Evolutionary conservation across 2,888 invertebrate genomes (phyloP).

Genomic region (Chouioia cunea): DNA sequence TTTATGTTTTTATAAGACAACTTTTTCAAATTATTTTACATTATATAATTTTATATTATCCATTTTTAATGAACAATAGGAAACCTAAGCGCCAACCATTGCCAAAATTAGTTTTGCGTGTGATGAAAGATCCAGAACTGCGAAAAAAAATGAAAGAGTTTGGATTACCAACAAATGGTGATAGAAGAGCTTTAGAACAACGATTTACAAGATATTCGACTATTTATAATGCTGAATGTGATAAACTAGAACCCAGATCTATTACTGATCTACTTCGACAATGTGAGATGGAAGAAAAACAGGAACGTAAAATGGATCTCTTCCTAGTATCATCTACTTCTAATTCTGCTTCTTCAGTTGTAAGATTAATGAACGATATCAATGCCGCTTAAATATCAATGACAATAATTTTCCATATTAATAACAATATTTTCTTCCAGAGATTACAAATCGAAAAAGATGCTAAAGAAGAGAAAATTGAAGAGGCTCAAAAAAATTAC

Average conservation of each 20-base stretch:
- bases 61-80: conserved; percentile 14
- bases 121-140: conserved; percentile 69
- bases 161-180: conserved; percentile 68
- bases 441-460: conserved; percentile 62
- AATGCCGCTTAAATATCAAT: conserved; percentile 6
- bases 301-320: conserved; percentile 58
- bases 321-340: conserved; percentile 33
- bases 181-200: conserved; percentile 64
- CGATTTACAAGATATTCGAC: conserved; percentile 66
- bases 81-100: conserved; percentile 64
- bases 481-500: conserved; percentile 66
- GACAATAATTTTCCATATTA: conserved; percentile 6
- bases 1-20: neutral
- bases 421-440: conserved; percentile 51
- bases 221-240: conserved; percentile 70
- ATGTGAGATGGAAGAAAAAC: conserved; percentile 66
- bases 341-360: no score
- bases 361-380: no score
- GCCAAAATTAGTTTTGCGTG: conserved; percentile 69
- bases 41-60: conserved; percentile 2
- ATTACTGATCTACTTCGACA: conserved; percentile 65
- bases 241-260: conserved; percentile 67
- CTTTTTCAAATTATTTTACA: neutral
- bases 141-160: conserved; percentile 68
- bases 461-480: conserved; percentile 64